These are phyloP conservation scores for Cephalopholis sonnerati DNA, from an alignment of 2,113 vertebrate genomes.

Conservation along the genomic window DNA sequence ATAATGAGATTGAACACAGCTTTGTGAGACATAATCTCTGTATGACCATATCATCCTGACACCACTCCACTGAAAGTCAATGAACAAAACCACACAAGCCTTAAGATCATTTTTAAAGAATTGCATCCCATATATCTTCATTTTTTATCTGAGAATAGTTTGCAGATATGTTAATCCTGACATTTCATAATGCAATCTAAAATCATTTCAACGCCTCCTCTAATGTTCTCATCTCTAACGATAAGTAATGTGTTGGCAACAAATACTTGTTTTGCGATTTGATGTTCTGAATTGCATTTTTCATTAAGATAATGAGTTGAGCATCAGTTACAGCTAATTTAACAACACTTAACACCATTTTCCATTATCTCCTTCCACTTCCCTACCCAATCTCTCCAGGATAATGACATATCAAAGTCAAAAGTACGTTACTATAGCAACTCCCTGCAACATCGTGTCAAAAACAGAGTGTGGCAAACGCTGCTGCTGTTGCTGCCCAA, in stretches of 20 bases:
- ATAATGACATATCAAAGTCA: conserved; percentile 87
- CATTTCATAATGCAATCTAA: background rate
- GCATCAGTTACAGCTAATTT: conserved; percentile 15
- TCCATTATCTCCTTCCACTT: background rate
- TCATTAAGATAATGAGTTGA: background rate
- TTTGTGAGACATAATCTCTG: background rate
- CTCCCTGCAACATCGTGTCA: conserved; percentile 94
- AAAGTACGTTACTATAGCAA: conserved; percentile 92
- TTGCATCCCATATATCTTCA: background rate
- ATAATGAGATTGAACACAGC: background rate
- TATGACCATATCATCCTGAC: background rate
- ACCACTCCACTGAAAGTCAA: background rate
- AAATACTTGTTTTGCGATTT: background rate
- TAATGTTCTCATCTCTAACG: background rate
- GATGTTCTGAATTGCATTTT: background rate
- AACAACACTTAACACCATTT: conserved; percentile 5
- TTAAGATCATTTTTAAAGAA: background rate
- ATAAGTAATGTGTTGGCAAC: background rate
- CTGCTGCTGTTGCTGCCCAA: conserved; percentile 91
- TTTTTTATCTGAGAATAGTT: background rate
- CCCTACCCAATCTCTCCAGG: conserved; percentile 75
- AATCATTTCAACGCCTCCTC: background rate
- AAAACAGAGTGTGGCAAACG: conserved; percentile 94
- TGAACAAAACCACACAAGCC: background rate
- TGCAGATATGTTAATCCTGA: background rate